These are phyloP conservation scores for Acrobasis suavella DNA, from an alignment of 2,888 invertebrate genomes.

Conservation along the genomic window DNA sequence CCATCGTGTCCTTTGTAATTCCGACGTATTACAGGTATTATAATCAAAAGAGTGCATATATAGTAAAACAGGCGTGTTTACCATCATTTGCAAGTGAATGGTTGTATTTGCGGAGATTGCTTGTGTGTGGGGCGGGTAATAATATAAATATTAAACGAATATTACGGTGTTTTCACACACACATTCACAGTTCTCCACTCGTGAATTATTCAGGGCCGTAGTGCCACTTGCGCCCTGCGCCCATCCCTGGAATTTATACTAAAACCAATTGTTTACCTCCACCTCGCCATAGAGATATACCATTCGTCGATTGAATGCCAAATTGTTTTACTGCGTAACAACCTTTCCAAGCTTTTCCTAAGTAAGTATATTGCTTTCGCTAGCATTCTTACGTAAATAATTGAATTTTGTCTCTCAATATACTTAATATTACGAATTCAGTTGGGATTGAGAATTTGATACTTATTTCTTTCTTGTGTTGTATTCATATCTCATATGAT, in stretches of 20 bases:
- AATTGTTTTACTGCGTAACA: constrained; percentile 28
- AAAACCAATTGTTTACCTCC: constrained; percentile 53
- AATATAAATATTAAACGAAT: constrained; percentile 74
- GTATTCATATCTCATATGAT: background rate
- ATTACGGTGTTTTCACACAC: constrained; percentile 68
- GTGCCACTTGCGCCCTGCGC: constrained; percentile 40
- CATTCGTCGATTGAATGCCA: constrained; percentile 18
- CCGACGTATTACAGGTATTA: constrained; percentile 33
- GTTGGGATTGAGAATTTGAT: background rate
- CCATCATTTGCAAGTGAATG: constrained; percentile 50
- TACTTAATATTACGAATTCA: constrained; percentile 10
- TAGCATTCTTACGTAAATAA: constrained; percentile 26
- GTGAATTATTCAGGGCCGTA: constrained; percentile 69
- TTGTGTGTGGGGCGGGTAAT: constrained; percentile 56
- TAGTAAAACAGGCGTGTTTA: constrained; percentile 48
- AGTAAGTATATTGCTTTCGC: constrained; percentile 26
- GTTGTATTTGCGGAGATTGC: constrained; percentile 53
- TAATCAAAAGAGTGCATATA: constrained; percentile 50
- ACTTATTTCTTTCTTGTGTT: background rate
- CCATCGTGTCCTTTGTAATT: constrained; percentile 38
- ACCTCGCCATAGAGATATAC: constrained; percentile 43
- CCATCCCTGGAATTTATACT: constrained; percentile 37
- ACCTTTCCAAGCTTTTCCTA: constrained; percentile 19
- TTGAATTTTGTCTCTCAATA: constrained; percentile 28
- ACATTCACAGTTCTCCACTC: constrained; percentile 62